These are phyloP conservation scores for Caenorhabditis zanzibari DNA, from an alignment of 2,888 invertebrate species.

Conservation along the genomic window DNA sequence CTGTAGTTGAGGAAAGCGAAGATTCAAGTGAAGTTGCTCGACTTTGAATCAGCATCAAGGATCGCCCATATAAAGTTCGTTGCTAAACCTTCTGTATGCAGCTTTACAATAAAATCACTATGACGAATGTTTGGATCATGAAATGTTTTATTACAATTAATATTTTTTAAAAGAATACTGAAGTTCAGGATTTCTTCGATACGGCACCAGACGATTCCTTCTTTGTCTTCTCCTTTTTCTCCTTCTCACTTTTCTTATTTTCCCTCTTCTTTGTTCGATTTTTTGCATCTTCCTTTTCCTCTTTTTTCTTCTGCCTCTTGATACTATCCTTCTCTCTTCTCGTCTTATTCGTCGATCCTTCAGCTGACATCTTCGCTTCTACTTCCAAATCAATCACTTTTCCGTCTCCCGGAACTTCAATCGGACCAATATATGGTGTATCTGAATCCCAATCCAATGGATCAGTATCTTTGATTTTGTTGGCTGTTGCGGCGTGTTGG, in stretches of 20 bases:
- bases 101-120: no score
- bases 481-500: slow-evolving; percentile 70
- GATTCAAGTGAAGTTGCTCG: background rate
- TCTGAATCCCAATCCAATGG: slow-evolving; percentile 76
- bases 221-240: slow-evolving; percentile 30
- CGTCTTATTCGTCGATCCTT: slow-evolving; percentile 40
- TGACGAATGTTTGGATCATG: no score
- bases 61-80: no score
- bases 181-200: background rate
- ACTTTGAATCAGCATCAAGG: background rate
- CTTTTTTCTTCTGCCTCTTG: slow-evolving; percentile 2
- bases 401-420: slow-evolving; percentile 69
- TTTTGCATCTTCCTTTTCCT: slow-evolving; percentile 14
- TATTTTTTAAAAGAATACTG: background rate
- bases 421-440: slow-evolving; percentile 68
- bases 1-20: background rate
- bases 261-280: background rate
- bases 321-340: slow-evolving; percentile 23
- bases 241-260: slow-evolving; percentile 1
- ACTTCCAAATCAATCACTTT: slow-evolving; percentile 64
- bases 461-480: slow-evolving; percentile 67
- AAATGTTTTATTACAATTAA: no score
- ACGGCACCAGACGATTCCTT: slow-evolving; percentile 15
- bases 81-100: no score
- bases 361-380: slow-evolving; percentile 34